These are phyloP conservation scores for Acestrorhynchus altus DNA, from an alignment of 2,797 vertebrate genomes.

Conservation along the genomic window DNA sequence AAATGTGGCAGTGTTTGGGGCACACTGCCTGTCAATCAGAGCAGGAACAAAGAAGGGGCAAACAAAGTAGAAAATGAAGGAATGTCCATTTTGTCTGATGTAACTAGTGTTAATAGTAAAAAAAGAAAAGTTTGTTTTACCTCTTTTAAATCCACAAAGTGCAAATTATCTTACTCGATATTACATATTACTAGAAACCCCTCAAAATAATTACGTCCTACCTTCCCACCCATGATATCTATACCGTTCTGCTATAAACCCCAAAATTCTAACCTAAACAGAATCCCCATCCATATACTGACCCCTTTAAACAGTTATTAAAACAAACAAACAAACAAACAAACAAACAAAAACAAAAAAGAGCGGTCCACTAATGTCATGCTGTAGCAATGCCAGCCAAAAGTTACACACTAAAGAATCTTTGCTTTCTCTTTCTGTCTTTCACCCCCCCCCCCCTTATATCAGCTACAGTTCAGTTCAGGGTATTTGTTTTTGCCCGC, in stretches of 20 bases:
- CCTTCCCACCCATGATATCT: neutral
- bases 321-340: conserved; percentile 62
- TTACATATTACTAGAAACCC: conserved; percentile 70
- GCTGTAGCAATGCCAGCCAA: conserved; percentile 72
- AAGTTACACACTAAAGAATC: conserved; percentile 64
- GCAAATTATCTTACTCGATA: conserved; percentile 75
- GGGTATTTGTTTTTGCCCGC: conserved; percentile 65
- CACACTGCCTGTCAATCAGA: conserved; percentile 28
- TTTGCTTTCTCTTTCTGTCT: neutral
- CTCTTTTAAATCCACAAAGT: conserved; percentile 78
- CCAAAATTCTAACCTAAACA: neutral
- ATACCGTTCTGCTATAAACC: conserved; percentile 55
- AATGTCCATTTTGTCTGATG: conserved; percentile 65
- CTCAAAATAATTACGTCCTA: conserved; percentile 29
- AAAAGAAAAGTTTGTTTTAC: conserved; percentile 54
- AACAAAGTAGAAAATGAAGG: conserved; percentile 68
- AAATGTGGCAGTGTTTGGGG: neutral
- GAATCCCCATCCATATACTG: neutral
- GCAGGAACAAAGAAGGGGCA: conserved; percentile 64
- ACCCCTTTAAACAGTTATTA: conserved; percentile 27
- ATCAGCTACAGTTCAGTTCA: conserved; percentile 71
- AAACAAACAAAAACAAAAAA: conserved; percentile 72
- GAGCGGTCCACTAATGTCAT: conserved; percentile 73
- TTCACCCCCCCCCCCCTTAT: conserved; percentile 50
- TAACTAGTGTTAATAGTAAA: conserved; percentile 77